phyloP scores from a whole-genome alignment of 2,113 vertebrate species.

The Oreochromis niloticus region DNA sequence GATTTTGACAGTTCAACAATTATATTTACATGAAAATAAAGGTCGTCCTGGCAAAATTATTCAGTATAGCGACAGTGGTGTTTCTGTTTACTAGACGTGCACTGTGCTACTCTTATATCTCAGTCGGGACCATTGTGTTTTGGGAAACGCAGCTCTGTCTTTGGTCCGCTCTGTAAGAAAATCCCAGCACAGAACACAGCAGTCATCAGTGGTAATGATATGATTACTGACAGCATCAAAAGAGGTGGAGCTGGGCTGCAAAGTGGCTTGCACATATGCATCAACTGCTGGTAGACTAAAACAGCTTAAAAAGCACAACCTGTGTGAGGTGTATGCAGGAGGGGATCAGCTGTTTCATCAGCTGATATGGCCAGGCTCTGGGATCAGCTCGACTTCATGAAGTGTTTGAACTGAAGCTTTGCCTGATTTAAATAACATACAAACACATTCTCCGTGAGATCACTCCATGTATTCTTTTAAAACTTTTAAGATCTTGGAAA shows the following conservation, averaged over 20 bases:
- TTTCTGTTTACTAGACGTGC: background rate
- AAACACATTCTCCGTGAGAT: too few species aligned
- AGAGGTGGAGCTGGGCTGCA: background rate
- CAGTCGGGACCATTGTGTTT: background rate
- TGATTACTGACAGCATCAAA: background rate
- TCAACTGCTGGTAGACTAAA: background rate
- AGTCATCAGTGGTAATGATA: background rate
- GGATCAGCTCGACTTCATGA: background rate
- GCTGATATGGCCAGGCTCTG: background rate
- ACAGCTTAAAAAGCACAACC: background rate
- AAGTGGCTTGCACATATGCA: background rate
- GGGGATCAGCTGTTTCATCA: background rate
- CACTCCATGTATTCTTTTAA: background rate
- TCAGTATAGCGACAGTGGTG: rapidly evolving
- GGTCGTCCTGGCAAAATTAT: background rate
- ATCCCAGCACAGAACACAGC: background rate
- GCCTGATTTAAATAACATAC: background rate
- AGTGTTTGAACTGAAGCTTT: background rate
- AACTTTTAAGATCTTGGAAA: background rate
- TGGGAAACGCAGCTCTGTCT: background rate
- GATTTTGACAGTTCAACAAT: background rate
- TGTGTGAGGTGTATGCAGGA: background rate
- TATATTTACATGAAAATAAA: background rate
- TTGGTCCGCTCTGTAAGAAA: background rate
- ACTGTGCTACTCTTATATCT: background rate